A percentile compares a stretch with the other conserved stretches of the same genome.
Conservation (phyloP, 1,140 invertebrate genomes). For the Hesperophylax magnus region DNA sequence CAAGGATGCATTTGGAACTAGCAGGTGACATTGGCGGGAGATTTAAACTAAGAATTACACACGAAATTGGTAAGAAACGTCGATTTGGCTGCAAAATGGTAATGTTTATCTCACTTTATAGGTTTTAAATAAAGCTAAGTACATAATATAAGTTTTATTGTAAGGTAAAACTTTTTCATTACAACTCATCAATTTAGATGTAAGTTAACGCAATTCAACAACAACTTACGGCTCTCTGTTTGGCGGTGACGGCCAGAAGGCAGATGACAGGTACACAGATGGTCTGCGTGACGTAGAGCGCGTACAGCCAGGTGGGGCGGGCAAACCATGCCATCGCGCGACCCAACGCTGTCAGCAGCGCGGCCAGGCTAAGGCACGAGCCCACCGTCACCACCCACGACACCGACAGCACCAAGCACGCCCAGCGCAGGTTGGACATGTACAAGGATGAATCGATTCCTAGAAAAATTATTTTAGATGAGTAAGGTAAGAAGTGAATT, state of each 20-base stretch:
- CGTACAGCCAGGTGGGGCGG: constrained; percentile 75
- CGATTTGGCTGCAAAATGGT: no score
- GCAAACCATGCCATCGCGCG: constrained; percentile 79
- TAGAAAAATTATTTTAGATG: neutral
- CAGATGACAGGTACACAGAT: constrained; percentile 73
- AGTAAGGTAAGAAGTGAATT: no score
- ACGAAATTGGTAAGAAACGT: no score
- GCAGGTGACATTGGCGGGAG: no score
- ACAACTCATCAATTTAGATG: no score
- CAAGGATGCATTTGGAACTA: no score
- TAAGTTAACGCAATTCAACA: no score
- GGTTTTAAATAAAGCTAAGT: no score
- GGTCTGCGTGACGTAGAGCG: constrained; percentile 73
- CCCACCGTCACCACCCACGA: constrained; percentile 65
- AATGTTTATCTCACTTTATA: no score
- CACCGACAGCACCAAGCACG: constrained; percentile 42
- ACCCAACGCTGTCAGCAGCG: constrained; percentile 70
- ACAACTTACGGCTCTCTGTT: constrained; percentile 49
- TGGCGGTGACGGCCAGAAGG: constrained; percentile 48
- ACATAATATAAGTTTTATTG: no score
- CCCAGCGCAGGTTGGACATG: constrained; percentile 37
- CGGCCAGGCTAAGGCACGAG: constrained; percentile 65
- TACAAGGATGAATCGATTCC: constrained; percentile 33
- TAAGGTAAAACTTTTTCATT: no score
- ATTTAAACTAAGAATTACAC: no score